Conservation (phyloP, 2,113 vertebrate genomes). For the Spheniscus mendiculus region DNA sequence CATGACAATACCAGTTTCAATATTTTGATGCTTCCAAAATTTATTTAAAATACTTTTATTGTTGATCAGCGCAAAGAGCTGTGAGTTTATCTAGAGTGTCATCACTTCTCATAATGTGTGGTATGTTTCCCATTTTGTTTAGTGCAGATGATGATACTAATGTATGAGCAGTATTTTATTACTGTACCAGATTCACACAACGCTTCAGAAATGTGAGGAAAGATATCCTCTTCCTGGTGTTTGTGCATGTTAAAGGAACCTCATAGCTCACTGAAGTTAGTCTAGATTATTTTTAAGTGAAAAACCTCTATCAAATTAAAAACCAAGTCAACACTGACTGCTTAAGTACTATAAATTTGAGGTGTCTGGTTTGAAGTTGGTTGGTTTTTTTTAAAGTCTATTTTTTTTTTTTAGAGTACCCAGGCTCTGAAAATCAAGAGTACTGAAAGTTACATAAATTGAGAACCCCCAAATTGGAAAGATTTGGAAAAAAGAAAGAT, state of each 20-base stretch:
- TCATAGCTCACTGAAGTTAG: not conserved
- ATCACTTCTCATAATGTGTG: not conserved
- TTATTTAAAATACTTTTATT: not conserved
- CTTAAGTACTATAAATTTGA: not conserved
- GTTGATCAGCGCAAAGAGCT: not conserved
- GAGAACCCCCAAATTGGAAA: not conserved
- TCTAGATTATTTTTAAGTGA: not conserved
- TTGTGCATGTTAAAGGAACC: not conserved
- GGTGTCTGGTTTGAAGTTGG: not conserved
- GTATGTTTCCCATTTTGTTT: not conserved
- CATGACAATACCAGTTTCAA: not conserved
- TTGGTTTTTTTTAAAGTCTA: not conserved
- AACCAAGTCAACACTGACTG: not conserved
- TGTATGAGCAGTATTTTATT: not conserved
- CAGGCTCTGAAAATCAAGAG: not conserved
- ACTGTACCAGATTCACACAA: not conserved
- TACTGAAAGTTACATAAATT: not conserved
- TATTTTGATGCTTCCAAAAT: conserved; percentile 16
- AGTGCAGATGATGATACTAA: not conserved
- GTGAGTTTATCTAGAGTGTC: not conserved
- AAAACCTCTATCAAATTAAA: not conserved
- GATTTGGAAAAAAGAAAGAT: not conserved
- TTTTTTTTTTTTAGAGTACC: not conserved
- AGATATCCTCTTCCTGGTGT: not conserved
- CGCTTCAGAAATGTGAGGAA: not conserved